Evolutionary conservation across 2,797 vertebrate species (phyloP).

Genomic region (Poecilia velifera): DNA sequence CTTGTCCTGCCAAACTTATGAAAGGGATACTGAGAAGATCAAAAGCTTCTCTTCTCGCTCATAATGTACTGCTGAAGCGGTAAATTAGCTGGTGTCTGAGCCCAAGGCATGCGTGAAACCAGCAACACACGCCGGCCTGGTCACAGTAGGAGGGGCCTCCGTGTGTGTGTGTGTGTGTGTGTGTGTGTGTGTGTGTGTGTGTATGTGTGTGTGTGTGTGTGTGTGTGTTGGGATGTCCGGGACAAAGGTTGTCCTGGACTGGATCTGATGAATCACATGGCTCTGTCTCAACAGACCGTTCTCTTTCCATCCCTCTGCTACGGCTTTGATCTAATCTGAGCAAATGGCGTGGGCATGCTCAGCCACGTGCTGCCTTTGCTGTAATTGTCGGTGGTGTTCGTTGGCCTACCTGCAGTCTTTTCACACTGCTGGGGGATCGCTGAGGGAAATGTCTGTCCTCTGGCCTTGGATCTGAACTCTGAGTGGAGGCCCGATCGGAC

Average conservation of each 20-base stretch:
- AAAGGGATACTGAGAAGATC: conserved; percentile 72
- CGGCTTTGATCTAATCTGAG: conserved; percentile 71
- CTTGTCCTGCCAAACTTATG: conserved; percentile 74
- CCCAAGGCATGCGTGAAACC: conserved; percentile 83
- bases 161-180: conserved; percentile 29
- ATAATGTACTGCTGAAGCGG: conserved; percentile 76
- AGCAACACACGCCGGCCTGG: conserved; percentile 74
- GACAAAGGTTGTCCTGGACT: conserved; percentile 70
- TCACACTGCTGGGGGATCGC: conserved; percentile 45
- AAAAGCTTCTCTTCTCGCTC: conserved; percentile 76
- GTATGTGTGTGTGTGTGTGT: conserved; percentile 49
- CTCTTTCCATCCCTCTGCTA: conserved; percentile 52
- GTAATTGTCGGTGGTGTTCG: conserved; percentile 36
- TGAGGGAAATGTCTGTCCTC: conserved; percentile 48
- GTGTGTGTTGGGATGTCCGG: conserved; percentile 57
- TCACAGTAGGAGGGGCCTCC: conserved; percentile 71
- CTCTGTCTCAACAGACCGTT: conserved; percentile 58
- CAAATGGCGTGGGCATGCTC: conserved; percentile 45
- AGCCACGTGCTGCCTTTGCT: conserved; percentile 47
- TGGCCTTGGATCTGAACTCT: conserved; percentile 39
- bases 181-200: conserved; percentile 53
- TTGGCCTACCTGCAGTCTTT: conserved; percentile 65
- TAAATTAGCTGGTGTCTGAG: conserved; percentile 80
- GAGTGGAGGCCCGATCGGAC: conserved; percentile 39
- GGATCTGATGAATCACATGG: conserved; percentile 76